Percentiles rank a stretch among this genome's conserved stretches.
Conservation (phyloP, 2,888 invertebrate species). For the Plagodis pulveraria region DNA sequence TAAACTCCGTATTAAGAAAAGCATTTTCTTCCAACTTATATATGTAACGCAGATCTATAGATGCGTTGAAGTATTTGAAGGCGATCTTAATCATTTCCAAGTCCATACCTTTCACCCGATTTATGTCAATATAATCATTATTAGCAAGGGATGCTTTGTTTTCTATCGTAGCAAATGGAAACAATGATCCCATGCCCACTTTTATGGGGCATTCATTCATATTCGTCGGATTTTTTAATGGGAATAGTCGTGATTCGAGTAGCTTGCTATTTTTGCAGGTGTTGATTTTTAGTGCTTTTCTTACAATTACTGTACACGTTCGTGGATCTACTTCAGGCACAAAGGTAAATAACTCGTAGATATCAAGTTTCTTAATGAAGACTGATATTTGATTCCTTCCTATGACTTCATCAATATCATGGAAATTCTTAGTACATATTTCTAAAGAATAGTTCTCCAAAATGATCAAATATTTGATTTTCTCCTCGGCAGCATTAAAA, state of each 20-base stretch:
- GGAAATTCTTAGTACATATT: conserved; percentile 33
- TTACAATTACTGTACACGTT: conserved; percentile 47
- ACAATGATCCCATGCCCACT: conserved; percentile 57
- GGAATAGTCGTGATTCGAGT: conserved; percentile 40
- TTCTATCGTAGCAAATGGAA: conserved; percentile 56
- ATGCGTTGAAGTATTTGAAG: conserved; percentile 58
- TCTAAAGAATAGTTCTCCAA: conserved; percentile 34
- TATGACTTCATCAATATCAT: conserved; percentile 37
- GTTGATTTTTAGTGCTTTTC: conserved; percentile 43
- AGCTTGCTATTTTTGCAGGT: conserved; percentile 46
- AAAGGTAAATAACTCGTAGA: conserved; percentile 44
- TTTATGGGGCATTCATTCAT: conserved; percentile 61
- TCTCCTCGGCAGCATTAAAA: conserved; percentile 30
- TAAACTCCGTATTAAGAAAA: conserved; percentile 40
- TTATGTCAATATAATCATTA: conserved; percentile 46
- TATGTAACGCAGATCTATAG: conserved; percentile 54
- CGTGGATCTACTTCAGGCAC: conserved; percentile 49
- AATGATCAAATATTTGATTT: conserved; percentile 50
- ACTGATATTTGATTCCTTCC: conserved; percentile 51
- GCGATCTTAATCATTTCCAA: conserved; percentile 64
- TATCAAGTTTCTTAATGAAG: conserved; percentile 37
- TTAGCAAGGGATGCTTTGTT: conserved; percentile 45
- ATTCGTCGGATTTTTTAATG: conserved; percentile 49
- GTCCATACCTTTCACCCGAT: conserved; percentile 55
- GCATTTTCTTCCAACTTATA: conserved; percentile 50